phyloP scores from a whole-genome alignment of 23 tunicate species.

The Trididemnum nubilum region DNA sequence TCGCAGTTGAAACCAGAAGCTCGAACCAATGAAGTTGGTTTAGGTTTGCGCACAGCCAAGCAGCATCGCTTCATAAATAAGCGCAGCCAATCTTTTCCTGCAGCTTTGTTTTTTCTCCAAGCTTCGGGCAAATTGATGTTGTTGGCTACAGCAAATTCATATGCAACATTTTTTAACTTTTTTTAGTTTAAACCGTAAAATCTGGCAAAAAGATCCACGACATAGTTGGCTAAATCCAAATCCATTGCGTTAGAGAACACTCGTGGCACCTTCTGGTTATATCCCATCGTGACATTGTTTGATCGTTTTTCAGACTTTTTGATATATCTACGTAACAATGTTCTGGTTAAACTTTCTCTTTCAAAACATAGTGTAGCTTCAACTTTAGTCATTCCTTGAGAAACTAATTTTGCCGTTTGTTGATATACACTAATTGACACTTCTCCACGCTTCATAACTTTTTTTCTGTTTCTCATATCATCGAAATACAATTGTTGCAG shows the following conservation, averaged over 20 bases:
- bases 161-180: neutral
- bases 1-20: neutral
- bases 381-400: neutral
- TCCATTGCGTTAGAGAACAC: neutral
- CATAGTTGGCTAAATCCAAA: neutral
- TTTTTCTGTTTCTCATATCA: neutral
- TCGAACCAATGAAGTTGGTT: neutral
- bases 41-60: neutral
- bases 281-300: neutral
- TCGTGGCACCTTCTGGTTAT: neutral
- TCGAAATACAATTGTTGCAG: no score
- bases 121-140: neutral
- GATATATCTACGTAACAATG: neutral
- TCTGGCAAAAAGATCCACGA: neutral
- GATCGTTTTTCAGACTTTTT: neutral
- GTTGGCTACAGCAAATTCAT: neutral
- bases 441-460: neutral
- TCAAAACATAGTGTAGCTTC: no score
- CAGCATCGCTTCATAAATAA: neutral
- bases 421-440: neutral
- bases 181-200: neutral
- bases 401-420: neutral
- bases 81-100: neutral
- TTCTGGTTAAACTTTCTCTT: no score
- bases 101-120: neutral